Evolutionary conservation across 2,113 vertebrate species (phyloP), one percentile per base, ranked within the genome.

Genomic region (Alethe castanea): DNA sequence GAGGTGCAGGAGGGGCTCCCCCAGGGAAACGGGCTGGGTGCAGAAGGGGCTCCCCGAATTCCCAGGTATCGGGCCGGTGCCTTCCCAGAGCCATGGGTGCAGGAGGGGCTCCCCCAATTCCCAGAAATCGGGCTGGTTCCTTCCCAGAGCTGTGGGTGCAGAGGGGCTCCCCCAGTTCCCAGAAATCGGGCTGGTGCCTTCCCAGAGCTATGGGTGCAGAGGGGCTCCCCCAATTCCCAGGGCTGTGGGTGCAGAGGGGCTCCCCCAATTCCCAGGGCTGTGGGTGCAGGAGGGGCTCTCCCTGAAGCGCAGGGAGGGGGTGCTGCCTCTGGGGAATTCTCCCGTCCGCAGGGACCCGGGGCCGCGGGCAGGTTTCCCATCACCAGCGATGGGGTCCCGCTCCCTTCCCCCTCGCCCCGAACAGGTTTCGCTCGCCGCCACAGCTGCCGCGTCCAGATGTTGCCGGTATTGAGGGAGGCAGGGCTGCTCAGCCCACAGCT

Each of bases 381-480:
- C 60, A 36, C 42, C 12, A 7, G 72, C 6, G 0, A 4, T 6
- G 28, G 83, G 91, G 86, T 96, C 93, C 60, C 5, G 2, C 19
- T 7, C 45, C 64, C 84, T 85, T 78, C 81, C 81, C 67, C 78
- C 74, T 88, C 35, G 1, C 70, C 87, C 86, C 10, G 4, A 71
- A 74, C 94, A 93, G 95, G 87, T 97, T 96, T 96, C 48, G 0
- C 70, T 94, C 6, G 2, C 82, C 29, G 23, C 87, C 95, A 33
- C 96, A 97, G 93, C 96, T 96, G 96, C 91, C 13, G 5, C 38
- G 0, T 78, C 96, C 96, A 96, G 96, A 96, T 97, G 96, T 96
- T 94, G 82, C 65, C 12, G 33, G 67, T 38, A 71, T 26, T 64
- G 93, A 61, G 64, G 91, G 70, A 95, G 79, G 85, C 54, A 88